These are phyloP conservation scores for Rapana venosa DNA, from an alignment of 2,888 invertebrate genomes.

Conservation along the genomic window DNA sequence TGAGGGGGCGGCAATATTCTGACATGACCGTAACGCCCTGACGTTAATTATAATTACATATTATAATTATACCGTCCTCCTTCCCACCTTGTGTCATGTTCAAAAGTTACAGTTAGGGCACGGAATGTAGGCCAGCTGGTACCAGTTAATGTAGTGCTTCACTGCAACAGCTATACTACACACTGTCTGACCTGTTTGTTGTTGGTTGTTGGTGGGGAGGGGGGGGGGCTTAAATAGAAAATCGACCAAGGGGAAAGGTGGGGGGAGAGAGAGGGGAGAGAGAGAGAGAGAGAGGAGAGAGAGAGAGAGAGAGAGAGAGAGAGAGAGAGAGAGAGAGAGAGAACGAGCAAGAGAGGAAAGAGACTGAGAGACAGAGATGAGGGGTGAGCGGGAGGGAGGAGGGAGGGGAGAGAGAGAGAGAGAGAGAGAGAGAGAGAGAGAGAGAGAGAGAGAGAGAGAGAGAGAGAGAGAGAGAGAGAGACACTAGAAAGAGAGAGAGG, in stretches of 20 bases:
- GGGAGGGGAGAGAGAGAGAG: neutral
- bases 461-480: neutral
- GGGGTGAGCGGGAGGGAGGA: neutral
- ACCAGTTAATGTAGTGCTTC: too few relatives aligned
- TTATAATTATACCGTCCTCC: too few relatives aligned
- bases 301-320: neutral
- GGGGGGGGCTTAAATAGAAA: too few relatives aligned
- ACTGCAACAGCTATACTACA: too few relatives aligned
- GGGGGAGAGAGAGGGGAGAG: neutral
- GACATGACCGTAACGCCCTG: too few relatives aligned
- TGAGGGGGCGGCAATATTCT: too few relatives aligned
- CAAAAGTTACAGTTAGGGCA: too few relatives aligned
- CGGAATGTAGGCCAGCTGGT: too few relatives aligned
- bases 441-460: neutral
- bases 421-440: constrained; percentile 27
- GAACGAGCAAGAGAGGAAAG: neutral
- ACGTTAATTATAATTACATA: too few relatives aligned
- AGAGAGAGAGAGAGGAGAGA: neutral
- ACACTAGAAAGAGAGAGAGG: constrained; percentile 35
- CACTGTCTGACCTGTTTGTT: too few relatives aligned
- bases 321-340: neutral
- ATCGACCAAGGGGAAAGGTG: neutral
- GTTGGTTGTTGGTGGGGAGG: too few relatives aligned
- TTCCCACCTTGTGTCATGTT: too few relatives aligned
- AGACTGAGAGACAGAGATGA: neutral